Conservation (phyloP, 1,140 invertebrate genomes). For the Paracyclopina nana region DNA sequence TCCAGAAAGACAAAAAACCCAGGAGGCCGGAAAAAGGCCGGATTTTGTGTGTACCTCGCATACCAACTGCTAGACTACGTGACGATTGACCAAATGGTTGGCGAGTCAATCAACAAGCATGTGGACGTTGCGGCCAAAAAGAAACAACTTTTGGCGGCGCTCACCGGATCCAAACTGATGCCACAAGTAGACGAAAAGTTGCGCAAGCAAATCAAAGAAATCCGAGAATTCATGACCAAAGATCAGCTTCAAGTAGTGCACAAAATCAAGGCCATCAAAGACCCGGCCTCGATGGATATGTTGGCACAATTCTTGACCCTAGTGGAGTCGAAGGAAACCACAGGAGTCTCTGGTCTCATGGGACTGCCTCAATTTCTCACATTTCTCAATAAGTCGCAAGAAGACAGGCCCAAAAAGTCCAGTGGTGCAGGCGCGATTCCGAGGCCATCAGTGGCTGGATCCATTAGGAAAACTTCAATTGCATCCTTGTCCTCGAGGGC, state of each 20-base stretch:
- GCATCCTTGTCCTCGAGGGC: neutral
- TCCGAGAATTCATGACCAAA: conserved; percentile 1
- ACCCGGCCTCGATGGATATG: neutral
- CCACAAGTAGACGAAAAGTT: neutral
- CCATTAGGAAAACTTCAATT: neutral
- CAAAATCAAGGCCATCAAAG: neutral
- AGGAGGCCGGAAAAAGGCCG: neutral
- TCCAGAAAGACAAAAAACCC: neutral
- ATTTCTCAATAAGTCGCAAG: neutral
- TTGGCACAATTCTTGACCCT: neutral
- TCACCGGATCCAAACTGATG: neutral
- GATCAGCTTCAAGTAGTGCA: neutral
- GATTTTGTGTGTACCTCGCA: neutral
- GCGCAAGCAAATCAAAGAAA: neutral
- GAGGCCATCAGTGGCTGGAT: neutral
- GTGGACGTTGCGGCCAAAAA: neutral
- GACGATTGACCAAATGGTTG: conserved; percentile 1
- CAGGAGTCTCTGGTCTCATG: neutral
- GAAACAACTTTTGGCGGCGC: neutral
- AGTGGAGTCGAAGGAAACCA: neutral
- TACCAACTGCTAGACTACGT: neutral
- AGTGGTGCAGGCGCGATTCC: neutral
- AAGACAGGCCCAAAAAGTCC: neutral
- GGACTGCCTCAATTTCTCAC: neutral
- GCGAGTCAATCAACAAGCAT: conserved; percentile 1